Evolutionary conservation across 1,140 invertebrate species (phyloP).

Genomic region (Nasonia vitripennis): DNA sequence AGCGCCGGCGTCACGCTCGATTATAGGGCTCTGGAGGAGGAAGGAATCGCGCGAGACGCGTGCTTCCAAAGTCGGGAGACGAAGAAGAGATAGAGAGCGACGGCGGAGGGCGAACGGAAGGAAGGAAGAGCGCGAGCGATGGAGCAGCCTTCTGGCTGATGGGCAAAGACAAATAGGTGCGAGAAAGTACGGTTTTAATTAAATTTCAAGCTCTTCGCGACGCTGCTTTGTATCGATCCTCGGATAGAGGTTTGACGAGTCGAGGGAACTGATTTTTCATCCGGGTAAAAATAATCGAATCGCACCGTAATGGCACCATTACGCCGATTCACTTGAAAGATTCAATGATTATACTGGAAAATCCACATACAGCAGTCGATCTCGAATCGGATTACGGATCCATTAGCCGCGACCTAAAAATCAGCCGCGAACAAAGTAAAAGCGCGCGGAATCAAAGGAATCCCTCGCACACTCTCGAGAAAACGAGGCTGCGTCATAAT

Average conservation of each 20-base stretch:
- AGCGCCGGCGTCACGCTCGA: neutral
- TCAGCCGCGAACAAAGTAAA: too few species aligned
- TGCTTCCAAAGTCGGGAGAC: neutral
- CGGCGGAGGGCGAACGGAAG: neutral
- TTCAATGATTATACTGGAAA: neutral
- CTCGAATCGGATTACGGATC: too few species aligned
- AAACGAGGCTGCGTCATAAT: constrained; percentile 8
- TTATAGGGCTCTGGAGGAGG: neutral
- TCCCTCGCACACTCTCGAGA: neutral
- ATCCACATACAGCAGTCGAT: neutral
- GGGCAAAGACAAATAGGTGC: neutral
- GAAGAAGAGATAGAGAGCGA: neutral
- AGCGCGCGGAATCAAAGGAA: too few species aligned
- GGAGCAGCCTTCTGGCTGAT: neutral
- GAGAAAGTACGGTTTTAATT: neutral
- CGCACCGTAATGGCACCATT: too few species aligned
- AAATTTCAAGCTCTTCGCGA: neutral
- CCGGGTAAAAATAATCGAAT: neutral
- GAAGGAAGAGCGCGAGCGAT: constrained; percentile 1
- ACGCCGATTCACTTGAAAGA: too few species aligned
- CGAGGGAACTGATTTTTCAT: neutral
- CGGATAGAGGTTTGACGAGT: neutral
- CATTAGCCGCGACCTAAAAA: too few species aligned
- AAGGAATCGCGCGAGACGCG: neutral
- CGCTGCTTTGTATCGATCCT: neutral